Evolutionary conservation across 2,113 vertebrate species (phyloP).

Genomic region (Phyllostomus discolor): DNA sequence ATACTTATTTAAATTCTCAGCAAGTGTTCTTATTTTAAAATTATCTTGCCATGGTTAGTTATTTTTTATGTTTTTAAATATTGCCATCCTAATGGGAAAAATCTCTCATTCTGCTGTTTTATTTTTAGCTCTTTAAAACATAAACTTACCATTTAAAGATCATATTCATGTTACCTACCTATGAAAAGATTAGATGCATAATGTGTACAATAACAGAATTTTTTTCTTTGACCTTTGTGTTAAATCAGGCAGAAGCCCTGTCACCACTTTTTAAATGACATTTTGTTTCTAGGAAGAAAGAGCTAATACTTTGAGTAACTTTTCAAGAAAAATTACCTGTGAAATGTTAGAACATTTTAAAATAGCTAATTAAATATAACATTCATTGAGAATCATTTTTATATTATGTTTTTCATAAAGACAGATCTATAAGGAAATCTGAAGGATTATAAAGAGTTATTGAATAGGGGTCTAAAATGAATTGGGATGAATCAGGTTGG

Average conservation of each 20-base stretch:
- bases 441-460: neutral
- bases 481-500: neutral
- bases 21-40: neutral
- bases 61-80: neutral
- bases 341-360: neutral
- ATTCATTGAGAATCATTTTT: neutral
- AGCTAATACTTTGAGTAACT: neutral
- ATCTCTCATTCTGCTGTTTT: neutral
- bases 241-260: neutral
- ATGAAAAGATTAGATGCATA: neutral
- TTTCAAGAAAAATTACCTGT: neutral
- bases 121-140: neutral
- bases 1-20: neutral
- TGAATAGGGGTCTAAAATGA: neutral
- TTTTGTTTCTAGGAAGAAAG: neutral
- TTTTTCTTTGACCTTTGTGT: neutral
- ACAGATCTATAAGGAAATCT: neutral
- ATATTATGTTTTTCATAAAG: neutral
- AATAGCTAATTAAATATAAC: neutral
- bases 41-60: neutral
- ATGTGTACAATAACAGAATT: neutral
- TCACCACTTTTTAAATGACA: neutral
- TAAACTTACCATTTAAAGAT: neutral
- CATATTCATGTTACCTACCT: neutral
- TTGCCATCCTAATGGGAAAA: neutral